Evolutionary conservation across 2,888 invertebrate genomes (phyloP).

Genomic region (Papilio gigon): DNA sequence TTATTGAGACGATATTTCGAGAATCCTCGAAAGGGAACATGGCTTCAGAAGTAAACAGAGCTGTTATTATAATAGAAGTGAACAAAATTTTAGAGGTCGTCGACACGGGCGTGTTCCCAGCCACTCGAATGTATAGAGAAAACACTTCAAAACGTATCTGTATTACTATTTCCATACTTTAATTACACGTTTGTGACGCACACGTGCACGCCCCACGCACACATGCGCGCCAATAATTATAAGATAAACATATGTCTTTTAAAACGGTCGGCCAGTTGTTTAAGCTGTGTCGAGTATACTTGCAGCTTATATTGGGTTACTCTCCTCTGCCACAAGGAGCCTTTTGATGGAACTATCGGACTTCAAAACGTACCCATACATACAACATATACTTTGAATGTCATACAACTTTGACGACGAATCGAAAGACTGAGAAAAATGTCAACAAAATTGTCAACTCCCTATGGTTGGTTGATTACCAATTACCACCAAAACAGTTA

Average conservation of each 20-base stretch:
- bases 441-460: too few relatives aligned
- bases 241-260: conserved; percentile 77
- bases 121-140: conserved; percentile 79
- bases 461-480: too few relatives aligned
- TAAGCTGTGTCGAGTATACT: conserved; percentile 52
- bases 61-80: conserved; percentile 73
- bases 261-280: conserved; percentile 60
- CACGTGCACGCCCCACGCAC: conserved; percentile 59
- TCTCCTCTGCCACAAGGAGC: conserved; percentile 50
- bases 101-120: conserved; percentile 74
- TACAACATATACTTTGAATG: too few relatives aligned
- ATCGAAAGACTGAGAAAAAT: too few relatives aligned
- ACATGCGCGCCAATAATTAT: conserved; percentile 57
- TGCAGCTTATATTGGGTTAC: conserved; percentile 65
- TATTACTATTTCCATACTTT: conserved; percentile 81
- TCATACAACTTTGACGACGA: too few relatives aligned
- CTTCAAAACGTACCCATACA: background rate
- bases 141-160: conserved; percentile 79
- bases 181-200: conserved; percentile 72
- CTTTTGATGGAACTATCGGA: conserved; percentile 41
- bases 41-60: conserved; percentile 70
- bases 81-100: conserved; percentile 69
- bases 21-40: conserved; percentile 56
- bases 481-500: too few relatives aligned
- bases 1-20: conserved; percentile 49